Evolutionary conservation across 2,888 invertebrate genomes (phyloP).

Genomic region (Napeogenes sylphis): DNA sequence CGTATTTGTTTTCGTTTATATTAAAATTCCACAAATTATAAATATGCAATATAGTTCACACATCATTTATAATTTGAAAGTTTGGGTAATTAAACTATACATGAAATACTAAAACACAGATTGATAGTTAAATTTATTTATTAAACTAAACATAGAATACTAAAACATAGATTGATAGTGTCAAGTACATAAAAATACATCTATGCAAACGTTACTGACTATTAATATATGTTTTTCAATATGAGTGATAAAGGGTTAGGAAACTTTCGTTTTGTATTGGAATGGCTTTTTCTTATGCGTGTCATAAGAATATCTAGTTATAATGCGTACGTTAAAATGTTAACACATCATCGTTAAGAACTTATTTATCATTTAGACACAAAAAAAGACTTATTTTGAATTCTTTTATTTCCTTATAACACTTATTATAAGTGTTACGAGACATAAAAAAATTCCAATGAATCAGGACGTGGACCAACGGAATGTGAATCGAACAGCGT

Average conservation of each 20-base stretch:
- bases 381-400: slow-evolving; percentile 2
- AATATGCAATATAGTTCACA: not conserved
- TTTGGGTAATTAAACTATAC: slow-evolving; percentile 37
- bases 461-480: slow-evolving; percentile 62
- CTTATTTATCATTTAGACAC: no score
- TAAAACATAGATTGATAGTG: no score
- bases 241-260: slow-evolving; percentile 15
- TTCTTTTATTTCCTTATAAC: not conserved
- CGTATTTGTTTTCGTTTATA: no score
- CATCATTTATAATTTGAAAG: slow-evolving; percentile 30
- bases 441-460: slow-evolving; percentile 59
- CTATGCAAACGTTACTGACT: no score
- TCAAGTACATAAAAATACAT: no score
- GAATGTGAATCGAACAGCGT: slow-evolving; percentile 68
- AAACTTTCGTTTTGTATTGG: not conserved
- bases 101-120: slow-evolving; percentile 18
- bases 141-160: no score
- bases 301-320: no score
- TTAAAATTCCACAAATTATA: not conserved
- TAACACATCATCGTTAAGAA: not conserved
- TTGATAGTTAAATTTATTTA: slow-evolving; percentile 9
- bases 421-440: slow-evolving; percentile 53
- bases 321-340: not conserved
- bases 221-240: not conserved
- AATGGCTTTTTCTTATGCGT: not conserved